Conservation (phyloP, 2,113 vertebrate species). For the Donacobius atricapilla region DNA sequence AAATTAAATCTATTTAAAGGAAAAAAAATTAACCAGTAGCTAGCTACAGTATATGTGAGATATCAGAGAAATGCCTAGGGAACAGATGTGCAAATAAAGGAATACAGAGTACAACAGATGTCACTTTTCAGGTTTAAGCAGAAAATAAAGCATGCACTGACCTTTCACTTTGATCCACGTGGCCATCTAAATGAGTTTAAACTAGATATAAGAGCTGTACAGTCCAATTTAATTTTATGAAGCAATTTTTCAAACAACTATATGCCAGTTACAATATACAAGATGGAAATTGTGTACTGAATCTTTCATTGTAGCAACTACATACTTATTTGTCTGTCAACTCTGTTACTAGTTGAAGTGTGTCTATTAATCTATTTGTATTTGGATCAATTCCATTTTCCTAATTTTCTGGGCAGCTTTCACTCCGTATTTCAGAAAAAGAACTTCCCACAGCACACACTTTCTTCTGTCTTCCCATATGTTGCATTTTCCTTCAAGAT, state of each 20-base stretch:
- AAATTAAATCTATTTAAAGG: background rate
- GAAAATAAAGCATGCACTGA: background rate
- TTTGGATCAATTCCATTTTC: slow-evolving; percentile 18
- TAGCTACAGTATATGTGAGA: background rate
- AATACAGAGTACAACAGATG: background rate
- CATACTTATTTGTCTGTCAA: slow-evolving; percentile 9
- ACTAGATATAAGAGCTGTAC: background rate
- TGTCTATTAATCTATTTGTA: slow-evolving; percentile 24
- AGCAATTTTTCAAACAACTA: background rate
- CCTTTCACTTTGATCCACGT: background rate
- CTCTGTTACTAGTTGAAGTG: background rate
- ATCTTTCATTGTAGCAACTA: background rate
- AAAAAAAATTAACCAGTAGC: background rate
- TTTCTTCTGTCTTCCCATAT: slow-evolving; percentile 39
- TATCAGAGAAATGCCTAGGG: background rate
- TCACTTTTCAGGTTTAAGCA: background rate
- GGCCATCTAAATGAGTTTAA: background rate
- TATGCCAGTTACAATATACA: background rate
- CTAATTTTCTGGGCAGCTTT: slow-evolving; percentile 14
- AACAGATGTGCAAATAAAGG: background rate
- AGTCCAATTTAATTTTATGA: background rate
- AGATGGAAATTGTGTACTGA: background rate
- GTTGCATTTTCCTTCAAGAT: slow-evolving; percentile 10
- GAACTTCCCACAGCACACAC: slow-evolving; percentile 27
- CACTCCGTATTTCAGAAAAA: slow-evolving; percentile 38